These are phyloP conservation scores for Tricholauxania praeusta DNA, from an alignment of 2,888 invertebrate species.

Conservation along the genomic window DNA sequence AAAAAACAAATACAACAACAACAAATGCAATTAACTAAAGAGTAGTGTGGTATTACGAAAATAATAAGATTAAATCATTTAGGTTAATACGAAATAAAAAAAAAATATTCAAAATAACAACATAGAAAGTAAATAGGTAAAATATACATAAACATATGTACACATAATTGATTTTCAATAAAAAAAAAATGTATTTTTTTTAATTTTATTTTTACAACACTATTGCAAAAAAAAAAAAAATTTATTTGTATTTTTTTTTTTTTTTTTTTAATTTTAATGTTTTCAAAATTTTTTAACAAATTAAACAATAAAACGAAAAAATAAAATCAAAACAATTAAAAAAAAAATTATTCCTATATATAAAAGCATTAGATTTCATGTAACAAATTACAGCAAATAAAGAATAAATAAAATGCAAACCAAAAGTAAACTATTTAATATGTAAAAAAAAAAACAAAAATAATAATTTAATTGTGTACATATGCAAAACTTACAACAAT, in stretches of 20 bases:
- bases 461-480: conserved; percentile 31
- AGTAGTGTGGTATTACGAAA: conserved; percentile 39
- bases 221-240: no score
- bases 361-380: conserved; percentile 40
- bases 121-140: conserved; percentile 40
- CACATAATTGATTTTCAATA: no score
- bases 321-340: conserved; percentile 16
- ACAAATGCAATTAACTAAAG: conserved; percentile 35
- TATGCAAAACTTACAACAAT: conserved; percentile 26
- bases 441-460: conserved; percentile 23
- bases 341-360: conserved; percentile 33
- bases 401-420: conserved; percentile 43
- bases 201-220: no score
- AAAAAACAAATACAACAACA: conserved; percentile 38
- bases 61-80: conserved; percentile 47
- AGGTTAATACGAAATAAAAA: conserved; percentile 31
- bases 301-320: conserved; percentile 49
- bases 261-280: no score
- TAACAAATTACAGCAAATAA: conserved; percentile 43
- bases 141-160: conserved; percentile 34
- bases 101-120: conserved; percentile 38
- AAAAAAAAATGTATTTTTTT: no score
- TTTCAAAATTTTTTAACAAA: conserved; percentile 40
- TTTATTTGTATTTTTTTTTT: no score
- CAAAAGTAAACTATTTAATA: conserved; percentile 12